Evolutionary conservation across 2,797 vertebrate genomes (phyloP).

Genomic region (Muscicapa striata): DNA sequence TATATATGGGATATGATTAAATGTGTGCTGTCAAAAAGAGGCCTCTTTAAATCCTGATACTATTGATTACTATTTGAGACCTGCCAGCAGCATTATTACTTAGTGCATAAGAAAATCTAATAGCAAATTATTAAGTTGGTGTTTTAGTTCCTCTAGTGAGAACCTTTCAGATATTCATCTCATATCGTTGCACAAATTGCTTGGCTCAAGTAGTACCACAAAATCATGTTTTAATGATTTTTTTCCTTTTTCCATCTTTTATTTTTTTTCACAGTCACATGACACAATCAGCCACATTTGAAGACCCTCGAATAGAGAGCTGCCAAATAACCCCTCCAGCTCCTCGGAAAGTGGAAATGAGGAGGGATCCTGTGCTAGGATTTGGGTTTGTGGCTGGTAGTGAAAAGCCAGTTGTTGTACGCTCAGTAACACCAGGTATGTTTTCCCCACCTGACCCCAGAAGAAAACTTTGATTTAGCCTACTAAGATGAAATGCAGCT

Average conservation of each 20-base stretch:
- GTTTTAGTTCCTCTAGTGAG: not conserved
- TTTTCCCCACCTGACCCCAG: not conserved
- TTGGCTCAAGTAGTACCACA: conserved; percentile 35
- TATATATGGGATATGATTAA: not conserved
- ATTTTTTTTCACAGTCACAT: conserved; percentile 84
- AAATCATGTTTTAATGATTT: conserved; percentile 61
- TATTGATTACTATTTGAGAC: conserved; percentile 26
- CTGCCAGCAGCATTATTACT: not conserved
- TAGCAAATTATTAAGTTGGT: not conserved
- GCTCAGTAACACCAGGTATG: conserved; percentile 97
- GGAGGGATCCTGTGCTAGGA: conserved; percentile 96
- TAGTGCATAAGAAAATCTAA: not conserved
- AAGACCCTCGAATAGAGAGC: conserved; percentile 92
- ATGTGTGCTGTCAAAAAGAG: not conserved
- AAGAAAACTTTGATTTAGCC: not conserved
- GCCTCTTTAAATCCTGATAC: not conserved
- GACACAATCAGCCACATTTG: conserved; percentile 90
- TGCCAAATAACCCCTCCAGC: conserved; percentile 91
- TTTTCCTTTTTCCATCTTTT: conserved; percentile 62
- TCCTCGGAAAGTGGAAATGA: conserved; percentile 96
- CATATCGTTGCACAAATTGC: conserved; percentile 27
- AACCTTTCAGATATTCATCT: conserved; percentile 48
- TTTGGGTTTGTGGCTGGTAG: conserved; percentile 99
- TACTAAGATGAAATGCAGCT: not conserved
- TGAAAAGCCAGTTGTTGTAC: conserved; percentile 98